Conservation (phyloP, 2,113 vertebrate genomes). For the Ophiodon elongatus region DNA sequence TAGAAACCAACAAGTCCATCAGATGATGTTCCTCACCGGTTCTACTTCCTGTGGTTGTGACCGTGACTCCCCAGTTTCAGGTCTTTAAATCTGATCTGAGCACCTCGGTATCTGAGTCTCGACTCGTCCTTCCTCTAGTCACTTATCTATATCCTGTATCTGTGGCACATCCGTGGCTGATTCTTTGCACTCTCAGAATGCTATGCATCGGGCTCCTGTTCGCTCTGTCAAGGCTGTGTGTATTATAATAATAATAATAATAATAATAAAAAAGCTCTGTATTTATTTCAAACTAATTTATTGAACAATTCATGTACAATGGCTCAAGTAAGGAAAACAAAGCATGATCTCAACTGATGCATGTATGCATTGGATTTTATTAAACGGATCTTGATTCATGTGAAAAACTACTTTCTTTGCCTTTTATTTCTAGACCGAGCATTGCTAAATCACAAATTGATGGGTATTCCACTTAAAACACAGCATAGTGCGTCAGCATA, state of each 20-base stretch:
- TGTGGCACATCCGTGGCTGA: constrained; percentile 66
- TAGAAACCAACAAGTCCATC: not conserved
- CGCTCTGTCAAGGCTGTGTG: constrained; percentile 71
- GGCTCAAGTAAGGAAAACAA: constrained; percentile 56
- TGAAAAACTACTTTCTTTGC: constrained; percentile 33
- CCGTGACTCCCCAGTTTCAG: constrained; percentile 36
- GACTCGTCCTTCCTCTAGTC: constrained; percentile 51
- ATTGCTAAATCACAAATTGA: constrained; percentile 13
- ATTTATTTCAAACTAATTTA: constrained; percentile 80
- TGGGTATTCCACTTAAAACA: constrained; percentile 17
- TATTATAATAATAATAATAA: constrained; percentile 47
- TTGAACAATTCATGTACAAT: constrained; percentile 69
- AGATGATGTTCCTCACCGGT: not conserved
- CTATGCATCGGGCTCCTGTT: constrained; percentile 73
- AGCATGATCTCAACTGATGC: constrained; percentile 78
- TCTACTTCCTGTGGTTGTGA: constrained; percentile 34
- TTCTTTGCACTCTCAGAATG: constrained; percentile 78
- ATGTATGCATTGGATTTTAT: constrained; percentile 82
- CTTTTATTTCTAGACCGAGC: constrained; percentile 47
- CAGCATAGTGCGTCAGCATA: constrained; percentile 1
- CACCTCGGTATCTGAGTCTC: constrained; percentile 45
- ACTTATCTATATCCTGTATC: constrained; percentile 58
- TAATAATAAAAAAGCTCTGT: constrained; percentile 66
- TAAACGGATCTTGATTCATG: constrained; percentile 79
- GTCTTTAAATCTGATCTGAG: constrained; percentile 53